Percentiles rank a stretch among this genome's conserved stretches.
Evolutionary conservation across 2,888 invertebrate species (phyloP).

Genomic region (Philereme vetulata): DNA sequence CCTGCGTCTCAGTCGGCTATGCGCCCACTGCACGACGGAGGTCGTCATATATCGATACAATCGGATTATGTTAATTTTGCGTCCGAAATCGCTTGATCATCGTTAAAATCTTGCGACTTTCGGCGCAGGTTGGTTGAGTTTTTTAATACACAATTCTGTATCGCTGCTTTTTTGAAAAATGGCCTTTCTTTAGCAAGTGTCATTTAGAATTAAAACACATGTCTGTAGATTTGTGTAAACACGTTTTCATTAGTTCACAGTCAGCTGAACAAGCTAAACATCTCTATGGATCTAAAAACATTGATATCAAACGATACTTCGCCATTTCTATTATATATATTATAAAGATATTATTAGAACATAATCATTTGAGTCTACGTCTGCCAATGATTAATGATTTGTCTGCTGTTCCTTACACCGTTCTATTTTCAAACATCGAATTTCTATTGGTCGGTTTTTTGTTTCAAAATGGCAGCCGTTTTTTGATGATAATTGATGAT

Average conservation of each 20-base stretch:
- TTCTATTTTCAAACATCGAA: constrained; percentile 69
- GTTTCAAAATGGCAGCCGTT: constrained; percentile 75
- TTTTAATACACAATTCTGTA: too few relatives aligned
- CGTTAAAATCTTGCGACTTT: too few relatives aligned
- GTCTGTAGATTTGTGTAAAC: constrained; percentile 30
- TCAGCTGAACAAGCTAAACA: constrained; percentile 37
- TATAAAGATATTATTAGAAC: constrained; percentile 36
- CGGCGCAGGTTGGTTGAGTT: too few relatives aligned
- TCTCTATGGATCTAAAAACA: constrained; percentile 33
- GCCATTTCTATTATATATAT: constrained; percentile 28
- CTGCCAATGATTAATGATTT: constrained; percentile 72
- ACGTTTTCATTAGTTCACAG: constrained; percentile 40
- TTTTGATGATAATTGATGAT: constrained; percentile 76
- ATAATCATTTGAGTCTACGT: constrained; percentile 51
- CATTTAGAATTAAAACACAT: constrained; percentile 45
- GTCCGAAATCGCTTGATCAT: too few relatives aligned
- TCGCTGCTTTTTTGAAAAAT: constrained; percentile 17
- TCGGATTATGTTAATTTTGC: too few relatives aligned
- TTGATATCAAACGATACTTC: constrained; percentile 19
- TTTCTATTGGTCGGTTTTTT: constrained; percentile 69
- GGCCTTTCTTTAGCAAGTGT: constrained; percentile 41
- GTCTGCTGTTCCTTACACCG: constrained; percentile 60
- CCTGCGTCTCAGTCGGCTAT: too few relatives aligned
- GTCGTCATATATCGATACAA: too few relatives aligned
- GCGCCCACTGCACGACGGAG: too few relatives aligned